Conservation (phyloP, 2,797 vertebrate species). For the Platyrinchus mystaceus region DNA sequence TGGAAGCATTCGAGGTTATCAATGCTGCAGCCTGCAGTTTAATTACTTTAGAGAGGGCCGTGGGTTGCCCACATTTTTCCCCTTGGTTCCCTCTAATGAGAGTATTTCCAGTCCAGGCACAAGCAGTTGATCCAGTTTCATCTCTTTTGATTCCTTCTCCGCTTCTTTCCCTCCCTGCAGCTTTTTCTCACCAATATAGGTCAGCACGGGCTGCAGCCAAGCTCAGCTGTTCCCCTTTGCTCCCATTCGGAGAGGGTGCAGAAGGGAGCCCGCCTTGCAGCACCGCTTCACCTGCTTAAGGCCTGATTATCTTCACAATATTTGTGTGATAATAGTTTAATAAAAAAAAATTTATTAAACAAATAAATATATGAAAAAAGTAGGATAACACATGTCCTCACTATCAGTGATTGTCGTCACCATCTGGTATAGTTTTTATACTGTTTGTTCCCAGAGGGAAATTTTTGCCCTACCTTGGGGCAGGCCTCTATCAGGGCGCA, state of each 20-base stretch:
- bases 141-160: constrained; percentile 55
- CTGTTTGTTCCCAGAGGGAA: neutral
- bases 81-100: constrained; percentile 48
- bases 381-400: neutral
- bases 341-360: neutral
- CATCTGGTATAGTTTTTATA: constrained; percentile 19
- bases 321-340: neutral
- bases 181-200: constrained; percentile 59
- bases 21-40: neutral
- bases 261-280: neutral
- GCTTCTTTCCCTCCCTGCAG: constrained; percentile 35
- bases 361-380: neutral
- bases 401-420: neutral
- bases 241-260: neutral
- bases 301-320: neutral
- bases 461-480: constrained; percentile 5
- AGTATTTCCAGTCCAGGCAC: constrained; percentile 50
- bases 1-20: constrained; percentile 18
- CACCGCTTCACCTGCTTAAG: rapidly evolving
- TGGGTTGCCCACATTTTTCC: constrained; percentile 9
- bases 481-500: neutral
- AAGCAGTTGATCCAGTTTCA: constrained; percentile 59
- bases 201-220: constrained; percentile 50
- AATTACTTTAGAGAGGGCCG: constrained; percentile 25
- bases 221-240: neutral